Base-by-base conservation (phyloP, 1,140 invertebrate species). In the Camponotus vicinus region DNA sequence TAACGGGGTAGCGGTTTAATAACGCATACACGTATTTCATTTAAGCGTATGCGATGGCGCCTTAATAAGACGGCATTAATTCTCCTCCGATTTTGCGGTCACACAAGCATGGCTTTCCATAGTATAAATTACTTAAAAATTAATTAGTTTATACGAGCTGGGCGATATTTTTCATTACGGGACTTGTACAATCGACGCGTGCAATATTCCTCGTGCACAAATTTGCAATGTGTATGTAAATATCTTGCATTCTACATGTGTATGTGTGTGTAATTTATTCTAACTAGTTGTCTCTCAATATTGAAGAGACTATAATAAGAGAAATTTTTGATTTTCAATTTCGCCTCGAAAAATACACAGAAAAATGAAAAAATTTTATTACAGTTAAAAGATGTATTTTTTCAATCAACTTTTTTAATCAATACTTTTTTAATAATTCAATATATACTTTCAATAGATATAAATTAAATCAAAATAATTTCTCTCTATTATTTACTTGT, bases 11-110 rank as follows among this genome's bases (percentile, higher is more conserved):
- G 69, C 7, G 69, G 55, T 83, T 83, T 83, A 83, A 83, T 83
- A 83, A 83, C 69, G 69, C 69, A 83, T 45, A 69, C 69, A 83
- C 79, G 55, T 83, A 83, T 83, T 83, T 83, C 79, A 83, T 83
- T 75, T 75, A 61, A 73, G 40, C 69, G 40, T 73, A 61, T 42
- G 79, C 69, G 69, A 83, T 61, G 69, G 49, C 40, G 27, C 55
- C 18, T 83, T 75, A 75, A 83, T 83, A 57, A 83, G 73, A 83
- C 18, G 40, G 45, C 49, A 83, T 83, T 70, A 80, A 80, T 80
- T 73, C 71, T 73, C 55, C 21, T 21, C 52, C 69, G 42, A 73
- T 82, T 83, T 37, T 57, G 6, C 27, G 32, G 66, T 49, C n/a
- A 55, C n/a, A 9, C 37, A 32, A 11, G 9, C 49, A 27, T 63